Percentiles rank a stretch among this genome's conserved stretches.
Conservation (phyloP, 2,113 vertebrate species). For the Myrmecobius fasciatus region DNA sequence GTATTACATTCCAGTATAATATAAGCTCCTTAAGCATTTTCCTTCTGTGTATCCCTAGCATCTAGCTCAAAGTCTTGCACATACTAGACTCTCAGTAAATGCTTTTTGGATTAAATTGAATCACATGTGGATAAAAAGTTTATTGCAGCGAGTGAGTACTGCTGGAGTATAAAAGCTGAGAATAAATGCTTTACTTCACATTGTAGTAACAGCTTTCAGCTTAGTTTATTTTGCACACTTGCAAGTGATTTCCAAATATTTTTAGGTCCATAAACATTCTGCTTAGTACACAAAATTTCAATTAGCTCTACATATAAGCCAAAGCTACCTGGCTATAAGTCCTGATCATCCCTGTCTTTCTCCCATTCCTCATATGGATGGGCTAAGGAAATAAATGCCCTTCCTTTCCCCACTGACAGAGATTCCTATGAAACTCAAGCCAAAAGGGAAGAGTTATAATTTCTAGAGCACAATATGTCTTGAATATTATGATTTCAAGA, state of each 20-base stretch:
- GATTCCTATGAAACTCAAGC: slow-evolving; percentile 43
- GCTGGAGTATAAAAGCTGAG: background rate
- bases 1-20: background rate
- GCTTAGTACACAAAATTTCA: slow-evolving; percentile 34
- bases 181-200: slow-evolving; percentile 20
- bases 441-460: slow-evolving; percentile 45
- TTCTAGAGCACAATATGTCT: background rate
- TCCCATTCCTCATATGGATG: slow-evolving; percentile 10
- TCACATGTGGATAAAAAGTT: slow-evolving; percentile 18
- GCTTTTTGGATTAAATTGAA: slow-evolving; percentile 31
- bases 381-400: background rate
- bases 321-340: slow-evolving; percentile 46
- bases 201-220: slow-evolving; percentile 15
- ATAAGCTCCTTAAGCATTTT: slow-evolving; percentile 35
- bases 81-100: slow-evolving; percentile 8
- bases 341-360: slow-evolving; percentile 40
- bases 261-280: slow-evolving; percentile 26
- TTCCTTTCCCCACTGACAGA: background rate
- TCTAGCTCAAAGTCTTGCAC: background rate
- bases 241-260: slow-evolving; percentile 23
- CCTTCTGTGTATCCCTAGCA: background rate
- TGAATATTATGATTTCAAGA: background rate
- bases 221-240: slow-evolving; percentile 43
- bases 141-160: slow-evolving; percentile 21
- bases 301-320: slow-evolving; percentile 26